Evolutionary conservation across 2,113 vertebrate species (phyloP).

Genomic region (Hystrix cristata): DNA sequence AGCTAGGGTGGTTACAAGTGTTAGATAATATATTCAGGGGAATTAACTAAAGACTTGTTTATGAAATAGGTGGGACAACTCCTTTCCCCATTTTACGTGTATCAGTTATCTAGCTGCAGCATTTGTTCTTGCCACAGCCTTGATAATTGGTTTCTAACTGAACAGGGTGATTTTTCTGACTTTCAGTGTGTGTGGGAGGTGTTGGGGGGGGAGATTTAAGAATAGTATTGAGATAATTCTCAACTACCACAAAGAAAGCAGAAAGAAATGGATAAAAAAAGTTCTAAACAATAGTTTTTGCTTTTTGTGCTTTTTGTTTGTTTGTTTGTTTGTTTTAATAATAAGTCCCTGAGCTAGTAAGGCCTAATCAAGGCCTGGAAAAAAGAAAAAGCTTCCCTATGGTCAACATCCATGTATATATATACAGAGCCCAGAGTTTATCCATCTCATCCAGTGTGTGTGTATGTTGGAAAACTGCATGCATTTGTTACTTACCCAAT

Average conservation of each 20-base stretch:
- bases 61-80: background rate
- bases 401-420: background rate
- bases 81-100: background rate
- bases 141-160: background rate
- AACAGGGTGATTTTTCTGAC: background rate
- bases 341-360: background rate
- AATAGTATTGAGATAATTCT: background rate
- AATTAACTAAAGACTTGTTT: background rate
- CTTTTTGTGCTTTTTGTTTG: too few species aligned
- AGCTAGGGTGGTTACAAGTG: background rate
- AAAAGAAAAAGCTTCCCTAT: background rate
- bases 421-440: background rate
- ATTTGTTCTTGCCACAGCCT: background rate
- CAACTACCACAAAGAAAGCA: background rate
- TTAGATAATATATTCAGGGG: background rate
- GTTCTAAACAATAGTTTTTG: background rate
- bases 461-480: background rate
- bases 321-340: background rate
- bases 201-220: background rate
- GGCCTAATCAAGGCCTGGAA: background rate
- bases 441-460: background rate
- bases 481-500: background rate
- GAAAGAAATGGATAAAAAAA: background rate
- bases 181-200: background rate
- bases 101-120: background rate